Base-by-base conservation (phyloP, 92 coral and sea anemone species). In the Isaurus tuberculatus region DNA sequence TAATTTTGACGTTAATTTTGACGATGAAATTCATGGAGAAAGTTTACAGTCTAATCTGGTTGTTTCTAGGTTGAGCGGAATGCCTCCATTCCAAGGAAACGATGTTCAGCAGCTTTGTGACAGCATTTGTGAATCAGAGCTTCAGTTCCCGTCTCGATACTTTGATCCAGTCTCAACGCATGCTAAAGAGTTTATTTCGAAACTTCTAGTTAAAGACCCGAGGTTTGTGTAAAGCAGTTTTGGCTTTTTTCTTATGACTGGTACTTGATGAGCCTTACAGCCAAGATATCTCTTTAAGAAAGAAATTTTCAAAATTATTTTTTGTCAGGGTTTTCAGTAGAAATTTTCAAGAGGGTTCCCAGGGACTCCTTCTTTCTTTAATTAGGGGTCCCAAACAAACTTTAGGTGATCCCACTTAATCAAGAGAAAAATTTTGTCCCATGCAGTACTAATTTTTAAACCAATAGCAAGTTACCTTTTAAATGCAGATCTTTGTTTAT, bases 31-130 rank as follows among this genome's bases (percentile, higher is more conserved):
- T 9, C 13, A 9, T 25, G 19, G n/a, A 61, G 34, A 27, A 2
- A 7, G 25, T 72, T 44, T 60, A 8, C 60, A 4, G 34, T 44
- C 78, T 42, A 0, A 72, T 26, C 78, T 2, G 8, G 26, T 72
- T 40, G 16, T 26, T 23, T 29, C 16, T 58, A 97, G 99, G 95
- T 80, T 97, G 11, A 92, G 92, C 16, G 99, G 99, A 29, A 90
- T 92, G 9, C 90, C 98, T 1, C 98, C 99, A 0, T 97, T 94
- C 84, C 95, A 97, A 70, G 96, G 89, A 28, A 98, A 94, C 69
- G 86, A 91, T 34, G 84, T 89, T 7, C 91, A 92, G 46, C 91
- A 90, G 8, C 86, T 91, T 74, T 92, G 98, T 78, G 97, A 91
- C 23, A 94, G 73, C 46, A 97, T 97, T 43, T 65, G 90, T 16